These are phyloP conservation scores for Tuberolachnus salignus DNA, from an alignment of 2,888 invertebrate species.

Conservation along the genomic window DNA sequence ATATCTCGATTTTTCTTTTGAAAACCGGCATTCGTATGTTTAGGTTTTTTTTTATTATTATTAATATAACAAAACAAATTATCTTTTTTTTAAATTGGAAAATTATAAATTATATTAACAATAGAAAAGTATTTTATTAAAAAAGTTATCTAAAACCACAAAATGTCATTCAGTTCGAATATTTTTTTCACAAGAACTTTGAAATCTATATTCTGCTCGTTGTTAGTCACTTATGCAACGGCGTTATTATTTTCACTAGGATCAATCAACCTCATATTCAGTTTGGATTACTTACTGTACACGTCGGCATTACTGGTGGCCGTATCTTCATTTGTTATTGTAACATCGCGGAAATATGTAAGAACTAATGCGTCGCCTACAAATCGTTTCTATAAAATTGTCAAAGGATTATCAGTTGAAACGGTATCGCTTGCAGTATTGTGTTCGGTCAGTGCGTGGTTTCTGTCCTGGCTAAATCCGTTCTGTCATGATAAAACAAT, in stretches of 20 bases:
- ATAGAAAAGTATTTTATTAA: background rate
- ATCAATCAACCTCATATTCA: slow-evolving; percentile 19
- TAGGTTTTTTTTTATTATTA: too few relatives aligned
- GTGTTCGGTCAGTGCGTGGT: slow-evolving; percentile 10
- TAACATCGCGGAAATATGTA: background rate
- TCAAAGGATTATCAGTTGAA: slow-evolving; percentile 30
- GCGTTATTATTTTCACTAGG: background rate
- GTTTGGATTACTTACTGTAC: background rate
- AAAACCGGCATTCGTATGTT: too few relatives aligned
- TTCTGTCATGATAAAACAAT: background rate
- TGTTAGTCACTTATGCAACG: slow-evolving; percentile 21
- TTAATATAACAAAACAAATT: too few relatives aligned
- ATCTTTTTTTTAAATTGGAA: too few relatives aligned
- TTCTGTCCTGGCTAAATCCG: slow-evolving; percentile 26
- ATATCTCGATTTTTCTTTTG: background rate
- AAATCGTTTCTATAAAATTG: slow-evolving; percentile 27
- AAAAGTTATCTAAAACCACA: background rate
- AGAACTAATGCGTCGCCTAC: background rate
- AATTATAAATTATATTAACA: background rate
- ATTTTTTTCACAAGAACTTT: slow-evolving; percentile 26
- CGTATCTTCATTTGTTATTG: background rate
- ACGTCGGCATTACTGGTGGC: background rate
- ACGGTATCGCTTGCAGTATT: background rate
- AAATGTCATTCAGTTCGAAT: slow-evolving; percentile 5
- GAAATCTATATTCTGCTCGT: slow-evolving; percentile 19